Base-by-base conservation (phyloP, 2,888 invertebrate species). In the Galeopsomyia nigrocyanea region DNA sequence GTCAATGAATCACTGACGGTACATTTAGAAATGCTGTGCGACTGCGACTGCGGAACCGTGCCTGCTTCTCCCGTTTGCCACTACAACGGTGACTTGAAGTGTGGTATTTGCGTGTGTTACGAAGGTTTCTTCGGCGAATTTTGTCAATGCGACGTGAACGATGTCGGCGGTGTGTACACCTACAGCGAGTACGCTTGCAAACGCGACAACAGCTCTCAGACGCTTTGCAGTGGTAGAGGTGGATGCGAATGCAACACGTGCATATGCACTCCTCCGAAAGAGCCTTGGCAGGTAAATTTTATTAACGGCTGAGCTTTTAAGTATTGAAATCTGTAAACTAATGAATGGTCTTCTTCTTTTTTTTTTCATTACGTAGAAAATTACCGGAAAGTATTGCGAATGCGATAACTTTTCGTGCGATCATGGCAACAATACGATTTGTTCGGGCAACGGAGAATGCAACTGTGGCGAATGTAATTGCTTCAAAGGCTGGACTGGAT, bases 341-440 rank as follows among this genome's bases (percentile, higher is more conserved):
- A 39, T 39, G 10, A 26, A 26, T 26, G 26, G n/a, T n/a, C n/a
- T n/a, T n/a, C n/a, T n/a, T n/a, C n/a, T 39, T 1, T 39, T 39
- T 9, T 39, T 39, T 13, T 10, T 10, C 2, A 39, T 39, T 65
- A 63, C 79, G 0, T 70, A 85, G 85, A 75, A 76, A 64, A 84
- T 86, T 75, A 81, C 82, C 1, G 85, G 86, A 70, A 74, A 75
- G 31, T 85, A 80, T 88, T 99, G 98, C 85, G 94, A 99, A 86
- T 98, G 98, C 87, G 98, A 98, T 87, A 96, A 98, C 88, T 97
- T 96, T 88, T 94, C 95, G 31, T 99, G 98, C 84, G 96, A 96
- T 84, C 92, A 95, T 79, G 92, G 92, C 88, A 93, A 91, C 87
- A 95, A 93, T 71, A 87, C 90, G 80, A 87, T 95, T 60, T 97